Evolutionary conservation across 2,888 invertebrate species (phyloP), one percentile per base, ranked within the genome.

Genomic region (Drosophila trichaetosa): DNA sequence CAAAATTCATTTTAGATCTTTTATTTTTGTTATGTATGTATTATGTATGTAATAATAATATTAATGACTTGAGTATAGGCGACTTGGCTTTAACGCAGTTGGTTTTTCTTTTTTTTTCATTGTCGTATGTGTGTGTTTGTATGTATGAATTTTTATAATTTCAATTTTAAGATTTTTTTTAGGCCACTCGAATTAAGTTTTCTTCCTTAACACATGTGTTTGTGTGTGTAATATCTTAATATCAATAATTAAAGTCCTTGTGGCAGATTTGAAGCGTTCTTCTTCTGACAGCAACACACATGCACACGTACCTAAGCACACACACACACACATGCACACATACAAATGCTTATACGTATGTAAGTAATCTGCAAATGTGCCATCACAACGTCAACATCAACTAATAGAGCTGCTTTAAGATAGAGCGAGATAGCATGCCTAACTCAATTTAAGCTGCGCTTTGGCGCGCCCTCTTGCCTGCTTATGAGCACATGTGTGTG

Each of bases 11-110:
- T 63, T 68, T 68, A 67, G 52, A 75, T 79, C 66, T 64, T 71
- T 79, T 82, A 79, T 79, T 82, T 58, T 59, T 79, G 60, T 59
- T 79, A 67, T 79, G 21, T 34, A 53, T 53, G 24, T 54, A 24
- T 54, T 36, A 36, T 54, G 57, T 67, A 61, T 71, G 49, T 60
- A 57, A 54, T 78, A 78, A 73, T 79, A 68, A 70, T 71, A 66
- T 68, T 79, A 65, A 74, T 79, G 69, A 70, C 61, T 82, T 75
- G 69, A 65, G 49, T 82, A 69, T 68, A 68, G 56, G 67, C 61
- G 68, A 65, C 59, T 67, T 73, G 59, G 63, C 67, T 57, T 40
- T 62, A 60, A 80, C 71, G 65, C 62, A 73, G 38, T 60, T 70
- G 48, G 33, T 46, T 46, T n/a, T 21, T 46, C n/a, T 10, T n/a